These are phyloP conservation scores for Mohoua ochrocephala DNA, from an alignment of 2,113 vertebrate species.

Conservation along the genomic window DNA sequence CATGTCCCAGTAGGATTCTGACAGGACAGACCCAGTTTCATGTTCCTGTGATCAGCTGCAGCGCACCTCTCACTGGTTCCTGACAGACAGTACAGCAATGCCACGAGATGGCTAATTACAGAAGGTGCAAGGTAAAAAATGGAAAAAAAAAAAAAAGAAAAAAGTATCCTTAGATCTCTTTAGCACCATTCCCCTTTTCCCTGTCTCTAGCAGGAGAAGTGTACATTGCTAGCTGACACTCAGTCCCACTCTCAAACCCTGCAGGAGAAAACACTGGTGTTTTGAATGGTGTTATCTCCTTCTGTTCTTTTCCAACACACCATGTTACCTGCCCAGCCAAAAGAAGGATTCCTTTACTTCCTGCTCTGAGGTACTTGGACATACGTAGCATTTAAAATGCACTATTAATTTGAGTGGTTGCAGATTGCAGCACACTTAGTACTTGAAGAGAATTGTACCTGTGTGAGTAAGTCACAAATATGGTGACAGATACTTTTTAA, in stretches of 20 bases:
- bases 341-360: background rate
- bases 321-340: background rate
- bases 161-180: background rate
- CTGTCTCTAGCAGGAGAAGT: background rate
- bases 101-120: background rate
- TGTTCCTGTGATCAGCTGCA: background rate
- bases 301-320: background rate
- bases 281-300: background rate
- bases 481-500: background rate
- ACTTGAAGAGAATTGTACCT: background rate
- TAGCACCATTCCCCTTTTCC: background rate
- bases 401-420: background rate
- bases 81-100: background rate
- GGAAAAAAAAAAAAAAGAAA: too few species aligned
- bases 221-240: background rate
- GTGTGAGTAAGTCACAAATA: background rate
- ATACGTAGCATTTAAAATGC: background rate
- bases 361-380: background rate
- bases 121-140: background rate
- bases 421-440: background rate
- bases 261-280: background rate
- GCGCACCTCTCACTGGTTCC: fast-evolving
- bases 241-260: background rate
- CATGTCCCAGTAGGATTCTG: background rate
- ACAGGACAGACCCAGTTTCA: background rate